Conservation (phyloP, 2,888 invertebrate species). For the Morpho helenor region DNA sequence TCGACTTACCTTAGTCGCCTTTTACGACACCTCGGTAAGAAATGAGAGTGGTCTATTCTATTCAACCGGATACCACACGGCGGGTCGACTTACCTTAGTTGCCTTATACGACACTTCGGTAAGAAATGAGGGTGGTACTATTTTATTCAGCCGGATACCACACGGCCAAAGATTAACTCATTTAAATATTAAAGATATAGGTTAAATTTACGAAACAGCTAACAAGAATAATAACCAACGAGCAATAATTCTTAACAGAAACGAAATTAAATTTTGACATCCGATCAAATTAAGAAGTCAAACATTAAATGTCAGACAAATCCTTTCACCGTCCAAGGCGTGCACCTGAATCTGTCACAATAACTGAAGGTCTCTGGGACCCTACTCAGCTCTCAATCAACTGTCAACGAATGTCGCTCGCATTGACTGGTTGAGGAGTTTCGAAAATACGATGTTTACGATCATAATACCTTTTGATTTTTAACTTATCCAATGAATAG, state of each 20-base stretch:
- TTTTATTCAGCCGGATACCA: too few species aligned
- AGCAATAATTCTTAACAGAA: conserved; percentile 18
- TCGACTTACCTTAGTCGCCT: too few species aligned
- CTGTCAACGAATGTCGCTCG: conserved; percentile 31
- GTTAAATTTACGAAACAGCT: too few species aligned
- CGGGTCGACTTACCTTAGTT: too few species aligned
- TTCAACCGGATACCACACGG: too few species aligned
- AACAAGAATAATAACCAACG: conserved; percentile 8
- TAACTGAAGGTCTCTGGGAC: conserved; percentile 30
- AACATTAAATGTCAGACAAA: conserved; percentile 30
- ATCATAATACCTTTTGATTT: neutral
- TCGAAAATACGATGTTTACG: conserved; percentile 11
- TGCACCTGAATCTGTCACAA: conserved; percentile 34
- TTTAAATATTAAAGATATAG: too few species aligned
- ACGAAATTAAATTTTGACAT: conserved; percentile 24
- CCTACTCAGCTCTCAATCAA: conserved; percentile 35
- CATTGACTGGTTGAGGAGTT: conserved; percentile 30
- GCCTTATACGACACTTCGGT: too few species aligned
- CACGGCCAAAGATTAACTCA: too few species aligned
- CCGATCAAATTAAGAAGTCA: conserved; percentile 31
- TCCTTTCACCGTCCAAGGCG: conserved; percentile 28
- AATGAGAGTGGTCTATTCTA: too few species aligned
- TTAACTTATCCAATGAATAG: too few species aligned
- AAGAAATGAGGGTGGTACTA: too few species aligned
- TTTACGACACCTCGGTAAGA: too few species aligned